Conservation (phyloP, 1,140 invertebrate species). For the Ephestia elutella region DNA sequence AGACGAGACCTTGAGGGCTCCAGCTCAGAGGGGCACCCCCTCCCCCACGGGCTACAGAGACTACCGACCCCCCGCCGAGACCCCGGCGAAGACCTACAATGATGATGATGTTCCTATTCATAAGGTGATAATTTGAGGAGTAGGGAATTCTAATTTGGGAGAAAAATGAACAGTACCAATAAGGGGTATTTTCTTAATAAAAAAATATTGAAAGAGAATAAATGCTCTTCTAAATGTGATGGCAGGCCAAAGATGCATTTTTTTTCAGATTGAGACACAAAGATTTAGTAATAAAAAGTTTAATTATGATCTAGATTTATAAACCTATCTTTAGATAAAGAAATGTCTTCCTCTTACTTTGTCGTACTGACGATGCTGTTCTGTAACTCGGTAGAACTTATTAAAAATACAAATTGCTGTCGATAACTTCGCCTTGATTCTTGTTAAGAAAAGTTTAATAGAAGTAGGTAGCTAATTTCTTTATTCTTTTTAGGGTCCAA, state of each 20-base stretch:
- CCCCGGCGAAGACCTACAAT: conserved; percentile 63
- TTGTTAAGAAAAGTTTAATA: conserved; percentile 2
- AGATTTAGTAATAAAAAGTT: too few relatives aligned
- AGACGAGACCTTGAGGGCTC: conserved; percentile 64
- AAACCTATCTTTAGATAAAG: too few relatives aligned
- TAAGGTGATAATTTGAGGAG: conserved; percentile 75
- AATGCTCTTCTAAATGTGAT: too few relatives aligned
- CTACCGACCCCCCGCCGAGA: conserved; percentile 83
- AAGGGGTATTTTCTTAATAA: too few relatives aligned
- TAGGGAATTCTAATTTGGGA: too few relatives aligned
- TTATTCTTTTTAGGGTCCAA: background rate
- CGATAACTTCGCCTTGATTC: conserved; percentile 1
- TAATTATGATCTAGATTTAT: too few relatives aligned
- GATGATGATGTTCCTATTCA: conserved; percentile 76
- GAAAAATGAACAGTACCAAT: too few relatives aligned
- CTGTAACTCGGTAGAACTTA: conserved; percentile 5
- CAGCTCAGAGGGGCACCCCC: conserved; percentile 71
- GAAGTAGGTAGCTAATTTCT: background rate
- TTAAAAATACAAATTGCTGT: conserved; percentile 1
- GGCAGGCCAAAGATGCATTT: too few relatives aligned
- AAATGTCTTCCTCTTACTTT: background rate
- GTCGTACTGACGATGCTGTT: background rate
- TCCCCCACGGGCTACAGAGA: conserved; percentile 86
- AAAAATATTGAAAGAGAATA: too few relatives aligned
- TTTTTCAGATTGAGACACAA: too few relatives aligned